A percentile compares a stretch with the other conserved stretches of the same genome.
phyloP scores from a whole-genome alignment of 30 jellyfish, hydroid and myxozoan species.

The Sanderia malayensis region DNA sequence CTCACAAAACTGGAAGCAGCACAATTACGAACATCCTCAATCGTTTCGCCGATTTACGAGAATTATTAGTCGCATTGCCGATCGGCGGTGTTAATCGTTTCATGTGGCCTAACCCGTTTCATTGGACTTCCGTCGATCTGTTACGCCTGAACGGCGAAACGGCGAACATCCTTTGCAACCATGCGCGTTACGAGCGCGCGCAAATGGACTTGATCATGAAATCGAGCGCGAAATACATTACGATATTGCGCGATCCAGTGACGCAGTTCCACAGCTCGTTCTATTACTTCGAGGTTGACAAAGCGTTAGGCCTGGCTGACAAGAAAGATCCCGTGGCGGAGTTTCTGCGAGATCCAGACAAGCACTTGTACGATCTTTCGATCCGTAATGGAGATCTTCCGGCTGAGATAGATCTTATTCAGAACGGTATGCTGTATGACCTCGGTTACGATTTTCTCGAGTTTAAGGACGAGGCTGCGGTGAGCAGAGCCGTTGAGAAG shows the following conservation, averaged over 20 bases:
- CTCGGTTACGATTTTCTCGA: slow-evolving; percentile 88
- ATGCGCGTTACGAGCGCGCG: slow-evolving; percentile 88
- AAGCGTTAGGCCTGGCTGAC: slow-evolving; percentile 50
- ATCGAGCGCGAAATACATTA: slow-evolving; percentile 70
- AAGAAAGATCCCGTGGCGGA: slow-evolving; percentile 73
- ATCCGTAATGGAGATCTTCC: slow-evolving; percentile 82
- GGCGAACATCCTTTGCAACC: slow-evolving; percentile 84
- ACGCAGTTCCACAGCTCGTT: slow-evolving; percentile 93
- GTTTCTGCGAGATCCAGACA: slow-evolving; percentile 88
- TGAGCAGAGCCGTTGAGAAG: slow-evolving; percentile 34
- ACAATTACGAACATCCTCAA: slow-evolving; percentile 91
- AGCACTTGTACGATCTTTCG: slow-evolving; percentile 74
- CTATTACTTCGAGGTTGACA: slow-evolving; percentile 77
- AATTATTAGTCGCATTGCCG: slow-evolving; percentile 79
- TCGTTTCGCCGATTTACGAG: slow-evolving; percentile 88
- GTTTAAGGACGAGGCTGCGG: slow-evolving; percentile 45
- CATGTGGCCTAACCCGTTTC: slow-evolving; percentile 88
- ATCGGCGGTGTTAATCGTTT: slow-evolving; percentile 74
- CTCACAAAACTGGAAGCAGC: slow-evolving; percentile 97
- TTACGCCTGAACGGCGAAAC: slow-evolving; percentile 90
- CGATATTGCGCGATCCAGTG: slow-evolving; percentile 87
- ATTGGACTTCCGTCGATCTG: slow-evolving; percentile 91
- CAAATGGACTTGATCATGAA: slow-evolving; percentile 88
- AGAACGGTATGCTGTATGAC: slow-evolving; percentile 95
- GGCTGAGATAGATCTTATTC: slow-evolving; percentile 75